Base-by-base conservation (phyloP, 2,797 vertebrate genomes). In the Sorex maritimensis region DNA sequence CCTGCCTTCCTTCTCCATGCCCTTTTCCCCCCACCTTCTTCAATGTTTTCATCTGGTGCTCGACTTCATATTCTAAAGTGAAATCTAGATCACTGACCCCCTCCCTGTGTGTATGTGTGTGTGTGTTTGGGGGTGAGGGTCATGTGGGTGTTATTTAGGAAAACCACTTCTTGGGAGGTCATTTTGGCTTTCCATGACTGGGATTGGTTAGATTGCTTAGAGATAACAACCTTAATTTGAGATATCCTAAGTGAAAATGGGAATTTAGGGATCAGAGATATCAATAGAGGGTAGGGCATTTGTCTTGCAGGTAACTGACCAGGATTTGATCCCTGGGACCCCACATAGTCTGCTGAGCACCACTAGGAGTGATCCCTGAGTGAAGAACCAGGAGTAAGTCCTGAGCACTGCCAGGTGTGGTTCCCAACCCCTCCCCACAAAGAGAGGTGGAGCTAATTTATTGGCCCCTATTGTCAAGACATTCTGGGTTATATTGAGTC, bases 11-110 rank as follows among this genome's bases (percentile, higher is more conserved):
- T 17, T 17, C 15, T 46, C 26, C 3, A 24, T 5, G 5, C 24
- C 44, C 26, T 44, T 5, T 0, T n/a, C 13, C 8, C n/a, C n/a
- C 1, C 28, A 2, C 23, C 15, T 9, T 11, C 1, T 26, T 12
- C 41, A 19, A 13, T 78, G 41, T 9, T 44, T 30, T 1, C 15
- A 17, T 26, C 19, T 52, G 46, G 7, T 30, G 26, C 28, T 26
- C 78, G 41, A 21, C 41, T 86, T 79, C 26, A 6, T n/a, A 81
- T 19, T 28, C 30, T 26, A 23, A 58, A 80, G 44, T 67, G 13
- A 85, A 75, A n/a, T 14, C 0, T 15, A 24, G 67, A 6, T 79
- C 49, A 14, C 58, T 61, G 58, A 61, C 5, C 24, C 41, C 38
- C 11, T 24, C 26, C 44, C 14, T 9, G 34, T 24, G 44, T 61